Evolutionary conservation across 2,888 invertebrate genomes (phyloP).

Genomic region (Tipula lateralis): DNA sequence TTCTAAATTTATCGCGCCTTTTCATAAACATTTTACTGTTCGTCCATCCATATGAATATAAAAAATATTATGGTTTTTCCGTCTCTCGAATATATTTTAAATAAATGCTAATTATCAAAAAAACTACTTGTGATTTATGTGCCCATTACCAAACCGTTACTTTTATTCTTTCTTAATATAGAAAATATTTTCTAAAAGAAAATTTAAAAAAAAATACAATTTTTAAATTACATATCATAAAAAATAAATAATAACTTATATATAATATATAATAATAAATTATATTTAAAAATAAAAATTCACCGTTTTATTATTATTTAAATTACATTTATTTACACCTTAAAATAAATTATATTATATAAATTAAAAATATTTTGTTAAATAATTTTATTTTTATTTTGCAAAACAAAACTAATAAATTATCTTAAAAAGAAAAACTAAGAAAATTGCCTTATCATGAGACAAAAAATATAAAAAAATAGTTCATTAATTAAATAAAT

Average conservation of each 20-base stretch:
- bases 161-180: neutral
- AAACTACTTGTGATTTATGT: neutral
- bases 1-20: neutral
- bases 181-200: neutral
- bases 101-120: neutral
- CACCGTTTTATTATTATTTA: neutral
- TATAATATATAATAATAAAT: neutral
- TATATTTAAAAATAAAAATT: constrained; percentile 12
- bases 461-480: constrained; percentile 13
- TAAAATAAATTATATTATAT: neutral
- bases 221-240: constrained; percentile 11
- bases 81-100: neutral
- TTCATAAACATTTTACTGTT: neutral
- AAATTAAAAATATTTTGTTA: neutral
- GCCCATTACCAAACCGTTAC: neutral
- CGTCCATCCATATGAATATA: neutral
- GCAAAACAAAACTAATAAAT: neutral
- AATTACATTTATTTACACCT: constrained; percentile 14
- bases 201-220: neutral
- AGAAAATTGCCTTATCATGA: constrained; percentile 12
- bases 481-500: neutral
- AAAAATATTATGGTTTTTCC: neutral
- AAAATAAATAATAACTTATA: neutral
- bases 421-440: neutral
- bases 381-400: neutral